Evolutionary conservation across 2,888 invertebrate species (phyloP).

Genomic region (Drosophila nigricruria): DNA sequence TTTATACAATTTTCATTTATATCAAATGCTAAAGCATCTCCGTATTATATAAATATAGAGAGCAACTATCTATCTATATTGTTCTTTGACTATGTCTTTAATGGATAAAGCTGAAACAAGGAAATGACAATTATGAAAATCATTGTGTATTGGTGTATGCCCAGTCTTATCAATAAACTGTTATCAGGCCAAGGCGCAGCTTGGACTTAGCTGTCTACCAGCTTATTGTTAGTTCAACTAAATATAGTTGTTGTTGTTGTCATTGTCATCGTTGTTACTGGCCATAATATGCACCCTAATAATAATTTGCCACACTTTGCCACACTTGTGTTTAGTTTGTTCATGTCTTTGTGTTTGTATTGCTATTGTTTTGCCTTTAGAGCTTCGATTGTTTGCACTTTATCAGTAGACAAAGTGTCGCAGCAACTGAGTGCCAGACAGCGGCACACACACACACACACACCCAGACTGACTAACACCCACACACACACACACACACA

Average conservation of each 20-base stretch:
- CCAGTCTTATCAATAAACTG: slow-evolving; percentile 35
- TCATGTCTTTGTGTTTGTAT: slow-evolving; percentile 53
- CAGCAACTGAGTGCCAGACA: slow-evolving; percentile 54
- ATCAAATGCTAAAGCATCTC: slow-evolving; percentile 6
- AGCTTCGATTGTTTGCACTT: slow-evolving; percentile 50
- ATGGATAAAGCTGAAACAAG: neutral
- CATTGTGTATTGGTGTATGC: neutral
- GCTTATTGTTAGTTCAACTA: slow-evolving; percentile 23
- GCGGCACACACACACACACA: slow-evolving; percentile 5
- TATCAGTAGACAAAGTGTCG: slow-evolving; percentile 80
- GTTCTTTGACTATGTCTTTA: neutral
- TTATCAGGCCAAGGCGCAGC: slow-evolving; percentile 48
- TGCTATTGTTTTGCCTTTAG: slow-evolving; percentile 50
- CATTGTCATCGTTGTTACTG: slow-evolving; percentile 15
- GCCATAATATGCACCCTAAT: slow-evolving; percentile 51
- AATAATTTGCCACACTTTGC: slow-evolving; percentile 66
- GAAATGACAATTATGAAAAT: slow-evolving; percentile 23
- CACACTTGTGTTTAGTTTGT: slow-evolving; percentile 16
- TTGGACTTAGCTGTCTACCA: slow-evolving; percentile 26
- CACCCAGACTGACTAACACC: slow-evolving; percentile 1
- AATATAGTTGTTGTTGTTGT: slow-evolving; percentile 4
- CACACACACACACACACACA: slow-evolving; percentile 3
- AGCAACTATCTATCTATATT: neutral
- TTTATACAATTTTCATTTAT: slow-evolving; percentile 27
- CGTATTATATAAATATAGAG: neutral